Base-by-base conservation (phyloP, 2,797 vertebrate species). In the Rhynchonycteris naso region DNA sequence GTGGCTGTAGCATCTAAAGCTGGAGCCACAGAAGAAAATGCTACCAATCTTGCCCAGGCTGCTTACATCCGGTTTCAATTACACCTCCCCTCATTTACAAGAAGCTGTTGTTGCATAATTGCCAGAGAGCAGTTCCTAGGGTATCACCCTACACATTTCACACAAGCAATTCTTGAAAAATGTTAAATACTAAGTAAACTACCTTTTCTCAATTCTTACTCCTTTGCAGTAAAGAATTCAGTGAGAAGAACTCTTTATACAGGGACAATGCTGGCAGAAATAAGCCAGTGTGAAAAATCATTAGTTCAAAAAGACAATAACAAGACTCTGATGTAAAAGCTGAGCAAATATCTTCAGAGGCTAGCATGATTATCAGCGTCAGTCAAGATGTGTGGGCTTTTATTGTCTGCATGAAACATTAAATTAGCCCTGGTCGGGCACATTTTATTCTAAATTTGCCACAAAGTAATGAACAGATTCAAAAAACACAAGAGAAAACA, bases 401-500 rank as follows among this genome's bases (percentile, higher is more conserved):
- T 68, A 79, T 90, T 90, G 95, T 82, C 90, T 66, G 43, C 68
- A 71, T 26, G 88, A 95, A 95, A 81, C 75, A 56, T 54, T 79
- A n/a, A 89, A 33, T 84, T 38, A 91, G 86, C 66, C 65, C 61
- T 58, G 68, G 54, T 75, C 21, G 2, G 47, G 68, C 56, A 88
- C 88, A 80, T 76, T 90, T 88, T 89, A 87, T 94, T 94, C 91
- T 85, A 50, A 61, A 58, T 90, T 63, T 82, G 89, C 54, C 89
- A 97, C 93, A 94, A 84, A 95, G 92, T 93, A 93, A 92, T 74
- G 52, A 95, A 92, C 75, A 75, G 35, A 81, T 16, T 63, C 43
- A 83, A 69, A 78, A 78, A 69, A 47, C n/a, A 56, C 56, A 54
- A 35, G 58, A 63, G 47, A 58, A 79, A 93, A 58, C 5, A 54